Evolutionary conservation across 2,113 vertebrate genomes (phyloP), one percentile per base, ranked within the genome.

Genomic region (Eclectus roratus): DNA sequence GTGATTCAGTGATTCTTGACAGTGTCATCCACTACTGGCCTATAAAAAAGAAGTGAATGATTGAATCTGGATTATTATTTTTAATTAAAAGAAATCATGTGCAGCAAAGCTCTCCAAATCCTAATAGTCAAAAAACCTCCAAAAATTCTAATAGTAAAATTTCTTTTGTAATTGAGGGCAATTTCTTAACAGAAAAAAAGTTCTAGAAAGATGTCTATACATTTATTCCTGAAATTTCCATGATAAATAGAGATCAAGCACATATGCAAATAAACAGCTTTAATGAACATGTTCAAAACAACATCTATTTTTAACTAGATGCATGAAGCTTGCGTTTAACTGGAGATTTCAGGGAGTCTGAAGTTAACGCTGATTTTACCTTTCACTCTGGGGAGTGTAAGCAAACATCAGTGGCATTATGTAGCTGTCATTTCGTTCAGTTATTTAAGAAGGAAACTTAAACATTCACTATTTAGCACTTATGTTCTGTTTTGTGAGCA

Each of bases 251-350:
- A 93, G 65, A 96, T 90, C 28, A 94, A 81, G 53, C 44, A 92
- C n/a, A 9, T 63, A 58, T 52, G 70, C 77, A 96, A 89, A 97
- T 97, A 97, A 97, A 96, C 96, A 70, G 47, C 28, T 94, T 79
- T 80, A 80, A 92, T 95, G 47, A 82, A 70, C 4, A 55, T 15
- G 6, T 82, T 89, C 20, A 64, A 85, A 93, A 16, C 11, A 88
- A 11, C 14, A 65, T 66, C 55, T 85, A 10, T 80, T 96, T 88
- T 91, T 88, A 80, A 55, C 31, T 49, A 73, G 12, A 44, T 12
- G 4, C 10, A 33, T 83, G 19, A 44, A 23, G 8, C 23, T 55
- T 89, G 8, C 25, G 18, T 89, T 93, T 74, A 46, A 47, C 35
- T 72, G 39, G 39, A 87, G 47, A 63, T 81, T 60, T 81, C 52